Conservation (phyloP, 1,140 invertebrate genomes). For the Megalopta genalis region DNA sequence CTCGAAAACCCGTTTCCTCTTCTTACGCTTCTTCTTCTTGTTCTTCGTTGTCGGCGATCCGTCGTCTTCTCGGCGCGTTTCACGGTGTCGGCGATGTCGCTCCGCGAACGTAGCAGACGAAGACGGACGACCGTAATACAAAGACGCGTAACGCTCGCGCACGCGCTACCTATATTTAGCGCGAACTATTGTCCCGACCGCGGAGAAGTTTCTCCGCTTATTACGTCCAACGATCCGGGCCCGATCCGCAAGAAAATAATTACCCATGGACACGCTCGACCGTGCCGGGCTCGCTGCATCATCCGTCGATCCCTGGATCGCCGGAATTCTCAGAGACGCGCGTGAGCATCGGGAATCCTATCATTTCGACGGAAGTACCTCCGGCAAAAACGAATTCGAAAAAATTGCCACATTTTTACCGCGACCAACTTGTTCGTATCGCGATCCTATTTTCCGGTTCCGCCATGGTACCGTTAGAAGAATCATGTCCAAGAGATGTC, state of each 20-base stretch:
- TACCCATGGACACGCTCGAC: conserved; percentile 39
- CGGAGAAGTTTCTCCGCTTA: conserved; percentile 62
- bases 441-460: no score
- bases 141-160: conserved; percentile 25
- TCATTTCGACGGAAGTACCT: not conserved
- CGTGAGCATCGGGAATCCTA: not conserved
- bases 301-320: not conserved
- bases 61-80: not conserved
- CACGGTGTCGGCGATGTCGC: no score
- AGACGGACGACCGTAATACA: conserved; percentile 51
- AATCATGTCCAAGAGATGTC: no score
- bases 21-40: conserved; percentile 12
- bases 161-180: conserved; percentile 69
- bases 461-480: no score
- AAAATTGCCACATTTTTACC: no score
- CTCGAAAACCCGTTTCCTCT: conserved; percentile 52
- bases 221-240: conserved; percentile 51
- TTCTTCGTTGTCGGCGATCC: no score
- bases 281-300: not conserved
- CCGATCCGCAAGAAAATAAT: conserved; percentile 64
- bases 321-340: conserved; percentile 27
- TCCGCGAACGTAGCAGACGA: no score
- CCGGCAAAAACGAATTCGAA: no score
- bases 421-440: no score
- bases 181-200: conserved; percentile 58